Evolutionary conservation across 2,797 vertebrate genomes (phyloP), one percentile per base, ranked within the genome.

Genomic region (Chelonia mydas): DNA sequence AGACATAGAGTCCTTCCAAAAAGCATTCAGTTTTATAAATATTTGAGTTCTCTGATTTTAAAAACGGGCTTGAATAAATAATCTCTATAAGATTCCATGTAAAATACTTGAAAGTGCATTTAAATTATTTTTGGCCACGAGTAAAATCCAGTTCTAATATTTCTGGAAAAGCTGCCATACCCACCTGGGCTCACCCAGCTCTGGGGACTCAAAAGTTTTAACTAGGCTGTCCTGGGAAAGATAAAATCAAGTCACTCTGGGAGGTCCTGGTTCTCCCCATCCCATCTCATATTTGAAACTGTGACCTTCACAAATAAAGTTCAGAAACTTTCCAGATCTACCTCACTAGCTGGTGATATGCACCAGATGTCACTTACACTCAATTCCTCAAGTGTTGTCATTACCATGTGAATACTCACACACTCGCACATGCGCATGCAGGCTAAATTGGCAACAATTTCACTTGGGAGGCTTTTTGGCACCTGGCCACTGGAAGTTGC

Each of bases 21-120:
- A 95, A 92, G 49, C 83, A 93, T 95, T 95, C 89, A 83, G 87
- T n/a, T 96, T 97, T 93, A 95, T 92, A 97, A 97, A 96, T 91
- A 97, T 84, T 96, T 89, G 90, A 91, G 81, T 91, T 93, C 81
- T 91, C 33, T 53, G 84, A 55, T 86, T 96, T 93, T 91, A 89
- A 91, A 90, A 95, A 97, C 76, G 88, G 88, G 77, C 88, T 93
- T 82, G 93, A 97, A 97, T 90, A 96, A 94, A 92, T 93, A 90
- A 96, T 84, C 57, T 94, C 53, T 93, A 61, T 55, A 94, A 96
- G 51, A 95, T 2, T 10, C 37, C 90, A 90, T 81, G n/a, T 53
- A 94, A 96, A 96, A 95, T 76, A 92, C 54, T 95, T 95, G 77
- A 83, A 91, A 94, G 65, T 96, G 84, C 47, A 91, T 90, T 95